Percentiles rank a stretch among this genome's conserved stretches.
Evolutionary conservation across 1,140 invertebrate genomes (phyloP).

Genomic region (Protaetia brevitarsis): DNA sequence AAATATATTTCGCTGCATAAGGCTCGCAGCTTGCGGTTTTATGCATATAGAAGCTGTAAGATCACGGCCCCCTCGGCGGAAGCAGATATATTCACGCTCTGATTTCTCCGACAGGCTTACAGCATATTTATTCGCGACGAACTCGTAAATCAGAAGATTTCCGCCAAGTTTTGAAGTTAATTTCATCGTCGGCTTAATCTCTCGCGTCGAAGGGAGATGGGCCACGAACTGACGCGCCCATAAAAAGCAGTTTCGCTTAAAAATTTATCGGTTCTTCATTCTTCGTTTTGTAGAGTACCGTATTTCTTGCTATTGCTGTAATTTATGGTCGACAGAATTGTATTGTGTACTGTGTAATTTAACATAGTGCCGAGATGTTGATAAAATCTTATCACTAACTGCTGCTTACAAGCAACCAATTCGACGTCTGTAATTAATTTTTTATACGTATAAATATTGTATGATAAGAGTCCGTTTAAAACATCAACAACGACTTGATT

Average conservation of each 20-base stretch:
- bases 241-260: neutral
- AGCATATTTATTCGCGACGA: neutral
- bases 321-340: too few relatives aligned
- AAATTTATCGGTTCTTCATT: conserved; percentile 9
- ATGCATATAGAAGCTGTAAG: neutral
- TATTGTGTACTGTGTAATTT: too few relatives aligned
- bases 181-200: conserved; percentile 2
- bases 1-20: conserved; percentile 1
- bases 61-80: neutral
- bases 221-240: neutral
- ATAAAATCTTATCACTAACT: too few relatives aligned
- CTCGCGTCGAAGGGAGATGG: neutral
- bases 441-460: too few relatives aligned
- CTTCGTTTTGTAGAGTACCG: too few relatives aligned
- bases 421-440: too few relatives aligned
- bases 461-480: too few relatives aligned
- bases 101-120: conserved; percentile 8
- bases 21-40: neutral
- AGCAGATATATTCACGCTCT: conserved; percentile 11
- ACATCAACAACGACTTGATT: neutral
- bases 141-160: conserved; percentile 14
- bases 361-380: too few relatives aligned
- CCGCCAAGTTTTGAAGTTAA: neutral
- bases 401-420: too few relatives aligned
- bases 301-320: too few relatives aligned